A percentile compares a stretch with the other conserved stretches of the same genome.
Evolutionary conservation across 2,113 vertebrate genomes (phyloP).

Genomic region (Syngnathus floridae): DNA sequence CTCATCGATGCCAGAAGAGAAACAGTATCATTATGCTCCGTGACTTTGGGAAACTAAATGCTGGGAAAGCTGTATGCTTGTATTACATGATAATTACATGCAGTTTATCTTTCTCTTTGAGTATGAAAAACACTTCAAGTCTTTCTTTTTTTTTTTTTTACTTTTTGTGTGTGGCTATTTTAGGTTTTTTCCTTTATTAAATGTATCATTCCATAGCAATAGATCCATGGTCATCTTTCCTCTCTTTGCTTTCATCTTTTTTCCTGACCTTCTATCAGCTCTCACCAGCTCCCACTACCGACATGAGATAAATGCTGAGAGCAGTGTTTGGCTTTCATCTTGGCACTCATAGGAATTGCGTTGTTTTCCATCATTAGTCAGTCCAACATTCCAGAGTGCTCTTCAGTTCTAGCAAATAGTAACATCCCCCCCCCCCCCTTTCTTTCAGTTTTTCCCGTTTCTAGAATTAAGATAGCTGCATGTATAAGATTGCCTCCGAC

Average conservation of each 20-base stretch:
- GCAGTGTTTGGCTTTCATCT: constrained; percentile 30
- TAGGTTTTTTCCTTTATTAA: not conserved
- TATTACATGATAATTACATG: not conserved
- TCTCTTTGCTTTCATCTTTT: constrained; percentile 35
- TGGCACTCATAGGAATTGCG: constrained; percentile 4
- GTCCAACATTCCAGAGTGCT: not conserved
- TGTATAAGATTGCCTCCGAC: not conserved
- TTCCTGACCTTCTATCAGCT: constrained; percentile 20
- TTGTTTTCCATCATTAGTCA: constrained; percentile 11
- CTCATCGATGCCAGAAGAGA: not conserved
- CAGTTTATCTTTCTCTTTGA: not conserved
- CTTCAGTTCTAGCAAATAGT: not conserved
- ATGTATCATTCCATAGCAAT: not conserved
- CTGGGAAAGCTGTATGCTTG: not conserved
- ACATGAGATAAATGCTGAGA: constrained; percentile 1
- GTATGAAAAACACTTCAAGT: not conserved
- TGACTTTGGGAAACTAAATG: not conserved
- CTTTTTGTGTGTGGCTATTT: not conserved
- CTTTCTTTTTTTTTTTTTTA: not conserved
- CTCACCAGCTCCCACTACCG: constrained; percentile 5
- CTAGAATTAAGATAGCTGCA: not conserved
- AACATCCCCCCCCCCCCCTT: too few relatives aligned
- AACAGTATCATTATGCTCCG: not conserved
- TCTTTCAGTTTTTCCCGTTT: not conserved
- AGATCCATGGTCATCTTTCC: constrained; percentile 32